Evolutionary conservation across 2,113 vertebrate species (phyloP).

Genomic region (Urocitellus parryii): DNA sequence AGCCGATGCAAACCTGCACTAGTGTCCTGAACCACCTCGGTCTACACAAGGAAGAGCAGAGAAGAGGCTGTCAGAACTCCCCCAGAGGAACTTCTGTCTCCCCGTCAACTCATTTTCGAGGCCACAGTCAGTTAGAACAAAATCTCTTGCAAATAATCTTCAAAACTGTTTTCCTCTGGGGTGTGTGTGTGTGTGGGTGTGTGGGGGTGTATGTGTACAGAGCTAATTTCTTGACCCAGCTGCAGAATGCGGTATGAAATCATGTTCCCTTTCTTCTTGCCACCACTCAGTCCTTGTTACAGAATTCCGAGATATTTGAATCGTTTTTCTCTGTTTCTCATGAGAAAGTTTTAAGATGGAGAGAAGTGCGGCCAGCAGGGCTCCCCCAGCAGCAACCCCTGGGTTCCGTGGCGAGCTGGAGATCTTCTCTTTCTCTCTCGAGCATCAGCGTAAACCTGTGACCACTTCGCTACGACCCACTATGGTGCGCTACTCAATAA

Average conservation of each 20-base stretch:
- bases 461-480: fast-evolving
- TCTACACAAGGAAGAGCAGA: fast-evolving
- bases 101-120: fast-evolving
- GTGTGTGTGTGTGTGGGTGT: too few species aligned
- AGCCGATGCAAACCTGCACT: fast-evolving
- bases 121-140: not conserved
- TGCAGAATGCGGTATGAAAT: not conserved
- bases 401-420: fast-evolving
- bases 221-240: not conserved
- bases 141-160: not conserved
- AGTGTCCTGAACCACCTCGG: not conserved
- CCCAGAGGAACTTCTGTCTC: not conserved
- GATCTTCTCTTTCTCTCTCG: not conserved
- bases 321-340: not conserved
- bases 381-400: not conserved
- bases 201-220: too few species aligned
- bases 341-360: not conserved
- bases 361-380: not conserved
- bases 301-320: not conserved
- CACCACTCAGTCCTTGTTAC: not conserved
- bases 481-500: not conserved
- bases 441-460: not conserved
- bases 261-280: not conserved
- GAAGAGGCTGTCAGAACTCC: fast-evolving
- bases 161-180: not conserved